These are phyloP conservation scores for Rhysida immarginata DNA, from an alignment of 1,140 invertebrate species.

Conservation along the genomic window DNA sequence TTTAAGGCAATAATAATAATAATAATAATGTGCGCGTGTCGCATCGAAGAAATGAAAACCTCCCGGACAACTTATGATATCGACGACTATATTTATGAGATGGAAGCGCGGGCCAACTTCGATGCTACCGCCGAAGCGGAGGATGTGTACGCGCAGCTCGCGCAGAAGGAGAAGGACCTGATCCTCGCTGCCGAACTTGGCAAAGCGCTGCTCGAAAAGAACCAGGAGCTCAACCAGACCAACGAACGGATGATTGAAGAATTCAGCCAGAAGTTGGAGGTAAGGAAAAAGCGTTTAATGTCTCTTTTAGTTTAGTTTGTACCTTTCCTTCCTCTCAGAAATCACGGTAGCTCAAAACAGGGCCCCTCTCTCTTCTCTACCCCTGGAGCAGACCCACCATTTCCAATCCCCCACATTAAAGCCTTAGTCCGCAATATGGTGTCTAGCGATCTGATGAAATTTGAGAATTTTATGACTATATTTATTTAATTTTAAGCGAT, in stretches of 20 bases:
- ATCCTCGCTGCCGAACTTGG: slow-evolving; percentile 85
- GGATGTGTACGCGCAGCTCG: slow-evolving; percentile 65
- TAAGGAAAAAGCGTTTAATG: too few species aligned
- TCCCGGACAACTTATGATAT: slow-evolving; percentile 26
- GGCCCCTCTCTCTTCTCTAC: too few species aligned
- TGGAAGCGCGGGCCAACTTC: slow-evolving; percentile 33
- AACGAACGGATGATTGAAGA: slow-evolving; percentile 73
- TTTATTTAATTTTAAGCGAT: too few species aligned
- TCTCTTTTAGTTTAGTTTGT: too few species aligned
- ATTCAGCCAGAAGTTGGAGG: slow-evolving; percentile 83
- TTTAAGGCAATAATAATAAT: too few species aligned
- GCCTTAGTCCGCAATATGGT: too few species aligned
- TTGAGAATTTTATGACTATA: too few species aligned
- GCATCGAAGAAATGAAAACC: slow-evolving; percentile 3
- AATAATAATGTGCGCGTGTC: slow-evolving; percentile 9
- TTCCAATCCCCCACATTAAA: too few species aligned
- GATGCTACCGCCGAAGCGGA: slow-evolving; percentile 34
- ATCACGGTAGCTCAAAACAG: too few species aligned
- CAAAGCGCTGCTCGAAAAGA: slow-evolving; percentile 84
- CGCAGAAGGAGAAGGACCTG: slow-evolving; percentile 83
- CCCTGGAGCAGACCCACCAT: too few species aligned
- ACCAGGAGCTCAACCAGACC: slow-evolving; percentile 74
- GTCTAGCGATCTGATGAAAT: too few species aligned
- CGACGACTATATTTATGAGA: slow-evolving; percentile 40
- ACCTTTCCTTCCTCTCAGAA: too few species aligned